Evolutionary conservation across 2,113 vertebrate genomes (phyloP).

Genomic region (Charadrius vociferus): DNA sequence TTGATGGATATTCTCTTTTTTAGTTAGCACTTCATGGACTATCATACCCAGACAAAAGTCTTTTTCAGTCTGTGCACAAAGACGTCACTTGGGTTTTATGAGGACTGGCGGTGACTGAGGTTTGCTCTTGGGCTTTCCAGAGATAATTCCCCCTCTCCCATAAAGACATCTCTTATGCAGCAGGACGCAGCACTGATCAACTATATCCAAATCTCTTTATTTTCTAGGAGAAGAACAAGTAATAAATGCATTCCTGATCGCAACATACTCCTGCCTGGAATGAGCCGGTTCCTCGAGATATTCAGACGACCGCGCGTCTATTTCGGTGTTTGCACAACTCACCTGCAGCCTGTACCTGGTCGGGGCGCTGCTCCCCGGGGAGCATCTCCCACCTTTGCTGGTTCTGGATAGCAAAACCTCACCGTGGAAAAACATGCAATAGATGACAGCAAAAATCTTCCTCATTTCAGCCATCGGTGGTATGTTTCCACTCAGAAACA

Average conservation of each 20-base stretch:
- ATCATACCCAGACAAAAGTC: too few relatives aligned
- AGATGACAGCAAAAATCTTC: background rate
- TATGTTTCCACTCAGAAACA: background rate
- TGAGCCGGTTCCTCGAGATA: rapidly evolving
- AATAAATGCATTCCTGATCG: background rate
- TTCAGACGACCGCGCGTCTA: rapidly evolving
- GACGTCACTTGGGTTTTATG: rapidly evolving
- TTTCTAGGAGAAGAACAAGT: background rate
- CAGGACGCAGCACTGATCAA: background rate
- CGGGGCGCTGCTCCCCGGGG: background rate
- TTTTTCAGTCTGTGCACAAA: background rate
- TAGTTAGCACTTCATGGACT: background rate
- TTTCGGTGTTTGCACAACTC: too few relatives aligned
- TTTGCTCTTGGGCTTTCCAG: background rate
- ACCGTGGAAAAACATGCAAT: rapidly evolving
- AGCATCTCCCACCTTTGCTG: background rate
- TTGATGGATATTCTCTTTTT: background rate
- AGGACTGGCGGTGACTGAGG: too few relatives aligned
- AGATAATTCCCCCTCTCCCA: background rate
- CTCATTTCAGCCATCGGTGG: background rate
- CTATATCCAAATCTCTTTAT: background rate
- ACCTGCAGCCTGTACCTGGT: rapidly evolving
- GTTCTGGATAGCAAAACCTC: background rate
- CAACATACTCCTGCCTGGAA: background rate
- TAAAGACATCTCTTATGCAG: background rate